Percentiles rank a stretch among this genome's conserved stretches.
Conservation (phyloP, 2,888 invertebrate genomes). For the Lasius platythorax region DNA sequence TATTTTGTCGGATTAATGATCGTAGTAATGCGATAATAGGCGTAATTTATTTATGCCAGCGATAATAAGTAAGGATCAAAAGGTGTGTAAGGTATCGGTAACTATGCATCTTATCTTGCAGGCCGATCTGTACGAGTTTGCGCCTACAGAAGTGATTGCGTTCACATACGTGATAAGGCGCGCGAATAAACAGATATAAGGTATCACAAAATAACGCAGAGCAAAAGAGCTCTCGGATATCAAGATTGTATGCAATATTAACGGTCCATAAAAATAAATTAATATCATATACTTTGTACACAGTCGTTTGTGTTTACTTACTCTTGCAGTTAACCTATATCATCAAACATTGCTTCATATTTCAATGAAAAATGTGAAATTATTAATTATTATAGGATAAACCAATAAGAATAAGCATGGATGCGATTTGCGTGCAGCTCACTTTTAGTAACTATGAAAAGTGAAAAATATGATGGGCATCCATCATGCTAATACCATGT, state of each 20-base stretch:
- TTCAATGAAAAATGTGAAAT: neutral
- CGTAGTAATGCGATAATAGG: neutral
- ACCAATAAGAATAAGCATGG: neutral
- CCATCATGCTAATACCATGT: neutral
- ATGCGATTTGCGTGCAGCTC: neutral
- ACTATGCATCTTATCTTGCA: neutral
- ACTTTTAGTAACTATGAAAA: neutral
- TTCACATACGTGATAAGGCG: neutral
- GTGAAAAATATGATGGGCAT: neutral
- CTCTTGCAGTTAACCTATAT: neutral
- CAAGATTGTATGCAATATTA: conserved; percentile 21
- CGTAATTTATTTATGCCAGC: neutral
- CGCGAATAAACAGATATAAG: neutral
- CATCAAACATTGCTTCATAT: conserved; percentile 3
- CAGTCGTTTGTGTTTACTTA: neutral
- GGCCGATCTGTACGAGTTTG: neutral
- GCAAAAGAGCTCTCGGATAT: neutral
- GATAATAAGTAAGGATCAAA: neutral
- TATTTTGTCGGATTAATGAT: neutral
- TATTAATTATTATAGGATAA: neutral
- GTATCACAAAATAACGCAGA: neutral
- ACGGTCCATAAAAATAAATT: conserved; percentile 12
- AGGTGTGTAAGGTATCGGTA: conserved; percentile 6
- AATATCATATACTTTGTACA: neutral
- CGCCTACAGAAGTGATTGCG: conserved; percentile 8